Evolutionary conservation across 1,140 invertebrate genomes (phyloP).

Genomic region (Drosophila parabipectinata): DNA sequence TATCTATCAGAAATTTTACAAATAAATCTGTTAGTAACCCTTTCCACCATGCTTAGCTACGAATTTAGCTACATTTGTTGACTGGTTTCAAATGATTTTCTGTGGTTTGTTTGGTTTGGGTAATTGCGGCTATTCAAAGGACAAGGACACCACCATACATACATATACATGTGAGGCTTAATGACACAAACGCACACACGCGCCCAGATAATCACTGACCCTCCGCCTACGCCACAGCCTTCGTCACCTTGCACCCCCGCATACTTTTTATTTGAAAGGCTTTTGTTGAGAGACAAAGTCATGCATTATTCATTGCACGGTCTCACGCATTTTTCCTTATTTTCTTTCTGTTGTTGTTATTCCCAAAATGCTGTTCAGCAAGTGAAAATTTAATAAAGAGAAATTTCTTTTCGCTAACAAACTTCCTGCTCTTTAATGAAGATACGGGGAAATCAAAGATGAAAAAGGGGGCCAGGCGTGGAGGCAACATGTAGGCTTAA

Average conservation of each 20-base stretch:
- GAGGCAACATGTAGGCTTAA: conserved; percentile 36
- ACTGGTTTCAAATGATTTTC: background rate
- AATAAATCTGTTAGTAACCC: background rate
- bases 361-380: conserved; percentile 36
- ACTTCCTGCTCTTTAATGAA: conserved; percentile 52
- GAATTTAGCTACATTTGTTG: conserved; percentile 19
- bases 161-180: conserved; percentile 26
- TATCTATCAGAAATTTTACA: background rate
- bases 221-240: background rate
- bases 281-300: conserved; percentile 54
- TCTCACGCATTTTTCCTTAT: conserved; percentile 73
- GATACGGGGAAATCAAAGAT: background rate
- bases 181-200: conserved; percentile 58
- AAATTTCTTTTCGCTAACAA: conserved; percentile 64
- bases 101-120: conserved; percentile 30
- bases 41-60: background rate
- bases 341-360: conserved; percentile 58
- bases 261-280: conserved; percentile 31
- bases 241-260: background rate
- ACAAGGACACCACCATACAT: conserved; percentile 5
- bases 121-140: conserved; percentile 55
- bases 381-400: conserved; percentile 77
- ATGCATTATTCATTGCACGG: conserved; percentile 74
- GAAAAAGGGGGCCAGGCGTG: background rate
- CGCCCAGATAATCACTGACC: conserved; percentile 67